These are phyloP conservation scores for Urocynchramus pylzowi DNA, from an alignment of 2,113 vertebrate genomes.

Conservation along the genomic window DNA sequence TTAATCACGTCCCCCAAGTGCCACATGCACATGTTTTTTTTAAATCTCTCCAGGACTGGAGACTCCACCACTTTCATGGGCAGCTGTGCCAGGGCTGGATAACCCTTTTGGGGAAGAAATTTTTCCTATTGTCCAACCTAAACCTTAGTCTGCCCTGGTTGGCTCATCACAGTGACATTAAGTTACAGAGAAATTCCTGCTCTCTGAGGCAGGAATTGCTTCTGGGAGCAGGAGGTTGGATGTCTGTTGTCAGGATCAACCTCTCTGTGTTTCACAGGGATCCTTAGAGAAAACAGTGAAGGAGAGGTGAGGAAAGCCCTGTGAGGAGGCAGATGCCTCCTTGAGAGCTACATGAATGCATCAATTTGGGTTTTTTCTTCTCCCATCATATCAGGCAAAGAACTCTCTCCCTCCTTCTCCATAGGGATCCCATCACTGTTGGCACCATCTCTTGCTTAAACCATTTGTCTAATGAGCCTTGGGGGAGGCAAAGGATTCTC, in stretches of 20 bases:
- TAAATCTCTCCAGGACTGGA: background rate
- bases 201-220: background rate
- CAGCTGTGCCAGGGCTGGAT: background rate
- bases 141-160: background rate
- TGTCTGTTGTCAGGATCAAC: background rate
- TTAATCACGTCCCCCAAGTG: background rate
- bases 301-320: background rate
- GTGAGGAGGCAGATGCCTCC: background rate
- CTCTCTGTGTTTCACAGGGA: background rate
- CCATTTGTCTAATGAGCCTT: background rate
- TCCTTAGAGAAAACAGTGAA: background rate
- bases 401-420: too few species aligned
- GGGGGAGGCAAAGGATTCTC: background rate
- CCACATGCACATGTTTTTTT: background rate
- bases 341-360: background rate
- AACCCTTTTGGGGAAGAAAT: background rate
- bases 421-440: background rate
- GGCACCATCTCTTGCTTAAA: background rate
- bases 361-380: background rate
- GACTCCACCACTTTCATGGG: background rate
- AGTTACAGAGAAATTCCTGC: background rate
- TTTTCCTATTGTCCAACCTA: background rate
- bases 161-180: background rate
- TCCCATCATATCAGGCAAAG: background rate
- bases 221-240: background rate